Evolutionary conservation across 2,888 invertebrate genomes (phyloP).

Genomic region (Sminthurinus aureus): DNA sequence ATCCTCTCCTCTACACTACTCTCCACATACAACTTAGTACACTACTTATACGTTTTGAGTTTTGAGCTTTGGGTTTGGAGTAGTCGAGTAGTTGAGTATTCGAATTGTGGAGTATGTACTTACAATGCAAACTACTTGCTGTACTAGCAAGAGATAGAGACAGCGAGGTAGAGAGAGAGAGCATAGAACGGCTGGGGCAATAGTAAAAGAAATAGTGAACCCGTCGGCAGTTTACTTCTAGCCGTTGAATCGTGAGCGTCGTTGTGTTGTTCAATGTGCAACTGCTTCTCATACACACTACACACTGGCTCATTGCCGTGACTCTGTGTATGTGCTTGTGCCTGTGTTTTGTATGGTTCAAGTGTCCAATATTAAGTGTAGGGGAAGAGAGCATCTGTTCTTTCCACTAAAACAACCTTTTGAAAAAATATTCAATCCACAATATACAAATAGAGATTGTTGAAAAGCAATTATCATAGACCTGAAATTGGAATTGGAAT

Average conservation of each 20-base stretch:
- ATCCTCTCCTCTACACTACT: too few species aligned
- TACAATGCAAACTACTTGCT: not conserved
- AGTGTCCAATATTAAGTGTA: not conserved
- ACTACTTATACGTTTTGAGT: too few species aligned
- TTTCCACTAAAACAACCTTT: not conserved
- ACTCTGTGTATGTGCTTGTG: not conserved
- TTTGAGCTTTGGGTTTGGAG: not conserved
- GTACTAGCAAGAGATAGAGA: not conserved
- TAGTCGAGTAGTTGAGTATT: not conserved
- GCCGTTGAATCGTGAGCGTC: constrained; percentile 11
- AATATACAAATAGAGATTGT: too few species aligned
- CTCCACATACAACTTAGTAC: too few species aligned
- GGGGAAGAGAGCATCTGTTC: not conserved
- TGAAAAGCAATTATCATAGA: too few species aligned
- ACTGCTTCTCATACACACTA: not conserved
- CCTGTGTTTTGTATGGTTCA: not conserved
- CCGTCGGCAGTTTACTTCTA: constrained; percentile 2
- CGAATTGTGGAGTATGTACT: not conserved
- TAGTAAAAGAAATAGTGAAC: too few species aligned
- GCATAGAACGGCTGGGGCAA: too few species aligned
- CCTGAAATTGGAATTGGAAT: too few species aligned
- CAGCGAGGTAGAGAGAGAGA: not conserved
- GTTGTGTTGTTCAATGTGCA: too few species aligned
- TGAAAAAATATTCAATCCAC: too few species aligned
- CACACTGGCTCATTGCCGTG: not conserved